Percentiles rank a stretch among this genome's conserved stretches.
These are phyloP conservation scores for Periplaneta americana DNA, from an alignment of 1,140 invertebrate genomes.

Conservation along the genomic window DNA sequence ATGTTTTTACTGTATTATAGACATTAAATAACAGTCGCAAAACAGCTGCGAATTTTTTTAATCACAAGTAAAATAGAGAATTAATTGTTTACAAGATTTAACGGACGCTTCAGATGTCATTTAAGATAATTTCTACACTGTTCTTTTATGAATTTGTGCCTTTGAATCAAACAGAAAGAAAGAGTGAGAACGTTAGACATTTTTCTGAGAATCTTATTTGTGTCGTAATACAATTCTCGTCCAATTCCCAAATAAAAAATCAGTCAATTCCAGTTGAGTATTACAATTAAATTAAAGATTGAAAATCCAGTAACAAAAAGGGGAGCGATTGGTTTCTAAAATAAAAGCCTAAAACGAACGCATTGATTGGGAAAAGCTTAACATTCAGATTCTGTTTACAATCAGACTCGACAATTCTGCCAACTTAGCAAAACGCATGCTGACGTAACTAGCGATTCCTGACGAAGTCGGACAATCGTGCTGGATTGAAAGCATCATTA, in stretches of 20 bases:
- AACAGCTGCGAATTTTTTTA: too few species aligned
- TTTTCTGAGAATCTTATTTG: neutral
- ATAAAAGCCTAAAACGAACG: neutral
- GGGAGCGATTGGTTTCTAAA: neutral
- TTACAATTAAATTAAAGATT: neutral
- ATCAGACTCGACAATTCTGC: neutral
- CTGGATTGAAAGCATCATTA: neutral
- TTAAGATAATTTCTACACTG: neutral
- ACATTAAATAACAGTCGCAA: too few species aligned
- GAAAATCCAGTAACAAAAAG: neutral
- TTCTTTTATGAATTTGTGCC: neutral
- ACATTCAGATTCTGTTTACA: neutral
- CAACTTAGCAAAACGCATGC: neutral
- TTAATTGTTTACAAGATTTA: too few species aligned
- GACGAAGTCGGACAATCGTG: neutral
- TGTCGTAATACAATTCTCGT: neutral
- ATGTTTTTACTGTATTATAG: too few species aligned
- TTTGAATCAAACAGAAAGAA: too few species aligned
- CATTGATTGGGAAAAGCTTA: too few species aligned
- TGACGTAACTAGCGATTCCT: neutral
- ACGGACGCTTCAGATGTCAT: too few species aligned
- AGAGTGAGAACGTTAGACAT: too few species aligned
- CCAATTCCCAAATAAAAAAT: neutral
- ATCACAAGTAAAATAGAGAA: too few species aligned
- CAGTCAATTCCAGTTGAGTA: neutral